These are phyloP conservation scores for Seriola quinqueradiata DNA, from an alignment of 2,113 vertebrate genomes.

Conservation along the genomic window DNA sequence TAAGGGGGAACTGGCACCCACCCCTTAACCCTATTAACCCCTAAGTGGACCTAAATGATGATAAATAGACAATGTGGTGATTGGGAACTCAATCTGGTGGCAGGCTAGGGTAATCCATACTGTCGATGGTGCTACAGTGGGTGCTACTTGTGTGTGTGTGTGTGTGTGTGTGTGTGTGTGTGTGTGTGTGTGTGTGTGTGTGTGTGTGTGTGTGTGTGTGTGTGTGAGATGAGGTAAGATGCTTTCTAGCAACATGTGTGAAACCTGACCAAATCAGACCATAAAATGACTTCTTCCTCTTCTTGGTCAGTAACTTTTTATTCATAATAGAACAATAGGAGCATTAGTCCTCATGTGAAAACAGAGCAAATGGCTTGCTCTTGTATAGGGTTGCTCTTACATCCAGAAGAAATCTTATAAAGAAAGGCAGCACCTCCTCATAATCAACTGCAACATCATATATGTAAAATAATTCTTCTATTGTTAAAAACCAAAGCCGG, in stretches of 20 bases:
- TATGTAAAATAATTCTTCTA: neutral
- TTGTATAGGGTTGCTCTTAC: neutral
- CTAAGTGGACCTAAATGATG: conserved; percentile 85
- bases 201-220: too few relatives aligned
- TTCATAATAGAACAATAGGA: conserved; percentile 9
- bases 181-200: conserved; percentile 10
- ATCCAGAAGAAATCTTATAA: neutral
- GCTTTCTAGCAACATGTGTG: conserved; percentile 25
- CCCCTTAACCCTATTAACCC: conserved; percentile 84
- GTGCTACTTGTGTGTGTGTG: conserved; percentile 8
- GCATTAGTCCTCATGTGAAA: neutral
- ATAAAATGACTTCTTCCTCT: conserved; percentile 8
- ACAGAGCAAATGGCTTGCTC: neutral
- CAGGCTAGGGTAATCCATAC: conserved; percentile 66
- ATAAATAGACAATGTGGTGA: conserved; percentile 83
- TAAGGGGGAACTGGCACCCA: conserved; percentile 66
- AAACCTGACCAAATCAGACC: conserved; percentile 22
- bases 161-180: neutral
- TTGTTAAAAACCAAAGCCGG: neutral
- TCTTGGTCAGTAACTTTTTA: conserved; percentile 34
- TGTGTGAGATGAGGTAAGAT: neutral
- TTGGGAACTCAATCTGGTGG: conserved; percentile 76
- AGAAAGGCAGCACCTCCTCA: neutral
- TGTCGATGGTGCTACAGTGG: conserved; percentile 21
- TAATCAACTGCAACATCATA: neutral